phyloP scores from a whole-genome alignment of 2,888 invertebrate genomes.

The Ennomos fuscantarius region DNA sequence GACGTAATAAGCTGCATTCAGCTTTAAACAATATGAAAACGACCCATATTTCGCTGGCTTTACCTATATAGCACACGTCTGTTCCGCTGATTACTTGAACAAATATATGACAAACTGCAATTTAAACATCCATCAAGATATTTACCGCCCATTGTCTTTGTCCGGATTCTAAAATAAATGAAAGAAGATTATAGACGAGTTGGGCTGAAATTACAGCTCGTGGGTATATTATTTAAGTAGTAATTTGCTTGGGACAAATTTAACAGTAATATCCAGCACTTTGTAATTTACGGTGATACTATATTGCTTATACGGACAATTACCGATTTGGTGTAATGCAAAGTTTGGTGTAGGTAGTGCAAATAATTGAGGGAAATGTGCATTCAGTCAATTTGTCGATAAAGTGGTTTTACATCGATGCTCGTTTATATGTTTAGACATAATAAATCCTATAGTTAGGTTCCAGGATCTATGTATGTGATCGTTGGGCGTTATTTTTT shows the following conservation, averaged over 20 bases:
- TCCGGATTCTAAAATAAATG: constrained; percentile 35
- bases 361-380: constrained; percentile 48
- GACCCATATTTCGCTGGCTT: constrained; percentile 19
- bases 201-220: constrained; percentile 33
- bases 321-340: constrained; percentile 50
- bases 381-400: background rate
- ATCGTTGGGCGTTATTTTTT: no score
- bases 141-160: constrained; percentile 35
- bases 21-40: constrained; percentile 10
- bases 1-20: constrained; percentile 14
- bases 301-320: constrained; percentile 54
- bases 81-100: constrained; percentile 24
- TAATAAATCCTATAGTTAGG: no score
- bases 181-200: constrained; percentile 24
- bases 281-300: constrained; percentile 41
- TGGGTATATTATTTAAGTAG: constrained; percentile 39
- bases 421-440: no score
- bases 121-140: constrained; percentile 27
- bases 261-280: constrained; percentile 38
- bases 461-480: no score
- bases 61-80: constrained; percentile 13
- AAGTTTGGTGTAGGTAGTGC: no score
- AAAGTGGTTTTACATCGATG: background rate
- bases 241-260: constrained; percentile 44
- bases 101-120: constrained; percentile 26